Evolutionary conservation across 30 jellyfish, hydroid and myxozoan genomes (phyloP).

Genomic region (Phacellophora camtschatica): DNA sequence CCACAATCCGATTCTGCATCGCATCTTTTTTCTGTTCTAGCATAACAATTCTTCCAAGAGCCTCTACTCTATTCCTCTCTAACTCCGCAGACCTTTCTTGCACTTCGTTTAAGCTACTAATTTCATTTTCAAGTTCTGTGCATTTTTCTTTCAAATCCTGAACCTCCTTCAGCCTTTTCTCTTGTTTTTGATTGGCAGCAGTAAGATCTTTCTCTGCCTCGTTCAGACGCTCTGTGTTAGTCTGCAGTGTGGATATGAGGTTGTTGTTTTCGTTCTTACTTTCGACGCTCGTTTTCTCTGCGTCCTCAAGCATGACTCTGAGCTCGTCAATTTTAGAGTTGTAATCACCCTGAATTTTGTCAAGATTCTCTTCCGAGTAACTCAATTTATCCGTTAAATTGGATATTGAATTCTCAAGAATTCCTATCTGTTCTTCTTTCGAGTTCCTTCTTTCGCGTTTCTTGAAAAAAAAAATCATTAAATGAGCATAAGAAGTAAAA

Average conservation of each 20-base stretch:
- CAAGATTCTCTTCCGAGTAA: conserved; percentile 72
- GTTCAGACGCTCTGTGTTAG: conserved; percentile 21
- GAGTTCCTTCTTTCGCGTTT: conserved; percentile 37
- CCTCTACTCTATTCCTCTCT: no score
- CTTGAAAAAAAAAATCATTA: conserved; percentile 15
- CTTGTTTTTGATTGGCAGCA: conserved; percentile 29
- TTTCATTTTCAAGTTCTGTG: conserved; percentile 18
- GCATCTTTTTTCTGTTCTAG: not conserved
- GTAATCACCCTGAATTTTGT: conserved; percentile 18
- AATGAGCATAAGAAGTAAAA: not conserved
- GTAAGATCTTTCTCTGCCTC: conserved; percentile 32
- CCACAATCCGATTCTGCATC: not conserved
- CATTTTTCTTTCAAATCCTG: conserved; percentile 29
- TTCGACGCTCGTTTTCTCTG: not conserved
- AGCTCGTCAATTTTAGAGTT: conserved; percentile 53
- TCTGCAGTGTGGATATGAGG: conserved; percentile 22
- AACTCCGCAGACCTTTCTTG: not conserved
- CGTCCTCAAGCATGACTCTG: conserved; percentile 23
- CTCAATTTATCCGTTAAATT: conserved; percentile 53
- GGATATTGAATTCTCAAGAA: conserved; percentile 46
- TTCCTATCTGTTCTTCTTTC: conserved; percentile 77
- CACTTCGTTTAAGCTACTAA: not conserved
- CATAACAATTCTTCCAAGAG: no score
- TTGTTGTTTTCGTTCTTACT: conserved; percentile 19
- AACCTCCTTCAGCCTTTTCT: conserved; percentile 2